Evolutionary conservation across 2,888 invertebrate species (phyloP).

Genomic region (Scelioninae gen. 1): DNA sequence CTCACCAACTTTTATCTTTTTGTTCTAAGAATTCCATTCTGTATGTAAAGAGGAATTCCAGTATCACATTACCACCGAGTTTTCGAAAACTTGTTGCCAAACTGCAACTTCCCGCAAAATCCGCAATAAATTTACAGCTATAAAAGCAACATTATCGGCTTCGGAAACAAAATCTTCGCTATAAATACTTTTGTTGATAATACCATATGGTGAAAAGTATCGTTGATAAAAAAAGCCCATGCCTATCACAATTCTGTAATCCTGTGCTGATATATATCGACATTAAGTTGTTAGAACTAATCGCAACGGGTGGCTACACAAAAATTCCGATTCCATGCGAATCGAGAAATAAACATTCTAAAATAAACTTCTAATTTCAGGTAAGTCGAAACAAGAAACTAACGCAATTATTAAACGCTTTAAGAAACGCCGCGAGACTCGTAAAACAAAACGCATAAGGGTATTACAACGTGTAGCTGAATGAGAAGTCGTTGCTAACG

Average conservation of each 20-base stretch:
- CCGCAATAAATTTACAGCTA: constrained; percentile 37
- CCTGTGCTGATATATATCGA: constrained; percentile 25
- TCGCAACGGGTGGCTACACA: constrained; percentile 45
- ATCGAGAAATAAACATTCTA: constrained; percentile 70
- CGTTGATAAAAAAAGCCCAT: too few relatives aligned
- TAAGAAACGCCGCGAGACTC: constrained; percentile 71
- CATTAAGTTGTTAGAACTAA: constrained; percentile 30
- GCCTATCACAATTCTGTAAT: constrained; percentile 18
- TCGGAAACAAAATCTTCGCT: constrained; percentile 38
- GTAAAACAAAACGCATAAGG: constrained; percentile 76
- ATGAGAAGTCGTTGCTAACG: constrained; percentile 72
- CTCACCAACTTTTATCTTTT: constrained; percentile 37
- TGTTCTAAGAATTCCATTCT: constrained; percentile 22
- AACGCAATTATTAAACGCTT: constrained; percentile 77
- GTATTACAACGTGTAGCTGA: constrained; percentile 67
- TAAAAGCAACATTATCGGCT: constrained; percentile 28
- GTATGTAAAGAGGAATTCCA: constrained; percentile 31
- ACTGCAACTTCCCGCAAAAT: constrained; percentile 43
- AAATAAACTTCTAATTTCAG: constrained; percentile 70
- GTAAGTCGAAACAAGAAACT: constrained; percentile 44
- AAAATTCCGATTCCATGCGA: constrained; percentile 56
- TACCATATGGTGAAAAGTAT: too few relatives aligned
- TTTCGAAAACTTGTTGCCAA: constrained; percentile 50
- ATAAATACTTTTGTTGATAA: constrained; percentile 49
- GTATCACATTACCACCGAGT: constrained; percentile 40